Evolutionary conservation across 2,888 invertebrate species (phyloP).

Genomic region (Folsomia candida): DNA sequence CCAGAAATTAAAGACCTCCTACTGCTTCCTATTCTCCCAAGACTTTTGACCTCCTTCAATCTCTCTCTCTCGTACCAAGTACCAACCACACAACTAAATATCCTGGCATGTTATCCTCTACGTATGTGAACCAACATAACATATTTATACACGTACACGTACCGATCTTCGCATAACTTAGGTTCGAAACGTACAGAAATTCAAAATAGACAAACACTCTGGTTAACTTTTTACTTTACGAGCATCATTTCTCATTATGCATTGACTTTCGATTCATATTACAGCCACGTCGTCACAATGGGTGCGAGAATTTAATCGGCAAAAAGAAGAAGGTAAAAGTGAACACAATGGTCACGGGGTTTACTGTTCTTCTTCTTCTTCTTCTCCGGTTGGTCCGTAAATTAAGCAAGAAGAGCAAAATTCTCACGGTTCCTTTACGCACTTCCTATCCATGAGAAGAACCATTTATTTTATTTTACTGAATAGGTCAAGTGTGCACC

Average conservation of each 20-base stretch:
- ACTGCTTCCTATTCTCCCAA: slow-evolving; percentile 45
- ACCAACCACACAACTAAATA: not conserved
- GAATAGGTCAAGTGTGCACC: slow-evolving; percentile 4
- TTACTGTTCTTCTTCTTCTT: no score
- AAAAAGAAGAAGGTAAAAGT: not conserved
- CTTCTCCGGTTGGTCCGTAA: no score
- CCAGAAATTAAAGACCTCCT: slow-evolving; percentile 51
- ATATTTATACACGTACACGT: no score
- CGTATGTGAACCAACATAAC: no score
- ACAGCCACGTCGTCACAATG: slow-evolving; percentile 10
- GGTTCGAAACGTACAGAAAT: not conserved
- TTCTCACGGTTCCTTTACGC: not conserved
- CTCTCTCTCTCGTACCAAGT: no score
- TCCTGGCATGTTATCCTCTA: not conserved
- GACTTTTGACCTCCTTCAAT: slow-evolving; percentile 36
- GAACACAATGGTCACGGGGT: not conserved
- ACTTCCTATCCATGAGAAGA: not conserved
- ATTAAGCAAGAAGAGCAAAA: not conserved
- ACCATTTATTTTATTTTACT: slow-evolving; percentile 2
- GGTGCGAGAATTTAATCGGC: slow-evolving; percentile 20
- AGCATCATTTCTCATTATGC: not conserved
- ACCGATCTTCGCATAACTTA: not conserved
- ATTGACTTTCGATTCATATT: not conserved
- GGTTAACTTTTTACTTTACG: not conserved
- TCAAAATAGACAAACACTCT: not conserved